Conservation (phyloP, 2,113 vertebrate genomes). For the Climacteris rufus region DNA sequence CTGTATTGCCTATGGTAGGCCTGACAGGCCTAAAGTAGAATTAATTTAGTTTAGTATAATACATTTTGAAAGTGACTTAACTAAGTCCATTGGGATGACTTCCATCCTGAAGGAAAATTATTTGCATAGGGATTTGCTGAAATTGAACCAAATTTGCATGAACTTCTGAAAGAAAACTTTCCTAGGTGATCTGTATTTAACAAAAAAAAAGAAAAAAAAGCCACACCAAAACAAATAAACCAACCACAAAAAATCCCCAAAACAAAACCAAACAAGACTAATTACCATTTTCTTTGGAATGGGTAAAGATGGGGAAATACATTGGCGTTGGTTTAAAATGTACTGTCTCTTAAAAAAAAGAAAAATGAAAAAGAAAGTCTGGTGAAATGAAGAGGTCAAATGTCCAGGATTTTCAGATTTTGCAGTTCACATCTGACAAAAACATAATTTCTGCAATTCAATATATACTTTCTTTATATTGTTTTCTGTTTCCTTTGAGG, state of each 20-base stretch:
- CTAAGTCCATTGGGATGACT: not conserved
- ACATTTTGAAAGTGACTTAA: slow-evolving; percentile 7
- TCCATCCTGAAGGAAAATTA: not conserved
- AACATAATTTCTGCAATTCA: not conserved
- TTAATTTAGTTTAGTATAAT: not conserved
- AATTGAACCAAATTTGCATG: not conserved
- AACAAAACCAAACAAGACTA: not conserved
- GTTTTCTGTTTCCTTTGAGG: not conserved
- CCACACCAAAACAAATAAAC: not conserved
- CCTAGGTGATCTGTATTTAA: not conserved
- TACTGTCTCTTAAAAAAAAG: not conserved
- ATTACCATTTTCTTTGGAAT: not conserved
- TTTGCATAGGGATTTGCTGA: not conserved
- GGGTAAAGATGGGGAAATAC: not conserved
- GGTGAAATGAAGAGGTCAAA: not conserved
- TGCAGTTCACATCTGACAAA: not conserved
- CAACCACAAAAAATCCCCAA: not conserved
- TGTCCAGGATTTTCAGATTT: not conserved
- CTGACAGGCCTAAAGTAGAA: not conserved
- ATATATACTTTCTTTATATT: not conserved
- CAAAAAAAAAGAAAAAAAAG: not conserved
- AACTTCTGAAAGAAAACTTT: not conserved
- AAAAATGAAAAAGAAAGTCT: no score
- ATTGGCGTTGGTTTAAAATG: not conserved
- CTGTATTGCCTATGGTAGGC: not conserved